Base-by-base conservation (phyloP, 2,888 invertebrate genomes). In the Agonum fuliginosum region DNA sequence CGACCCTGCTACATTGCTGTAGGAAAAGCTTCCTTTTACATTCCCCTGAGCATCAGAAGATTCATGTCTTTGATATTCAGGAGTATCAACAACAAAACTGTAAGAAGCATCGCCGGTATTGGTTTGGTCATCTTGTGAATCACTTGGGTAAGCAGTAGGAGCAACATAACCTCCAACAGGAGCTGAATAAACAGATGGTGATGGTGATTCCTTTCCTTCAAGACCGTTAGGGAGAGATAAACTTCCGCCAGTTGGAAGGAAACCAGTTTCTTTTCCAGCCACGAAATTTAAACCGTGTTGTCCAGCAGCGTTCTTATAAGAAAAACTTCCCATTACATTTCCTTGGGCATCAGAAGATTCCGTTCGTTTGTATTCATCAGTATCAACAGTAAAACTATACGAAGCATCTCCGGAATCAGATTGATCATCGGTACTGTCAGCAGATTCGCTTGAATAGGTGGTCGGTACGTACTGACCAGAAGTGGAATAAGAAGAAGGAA, bases 81-180 rank as follows among this genome's bases (percentile, higher is more conserved):
- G 82, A 6, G 84, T 82, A 62, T 83, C 81, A 51, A 82, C 80
- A 10, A 78, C 51, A 76, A 85, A 85, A 22, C 79, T 79, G 78
- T 85, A 85, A 2, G 85, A 84, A 24, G 81, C 82, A 79, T 84
- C 84, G 2, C 79, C 80, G n/a, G 80, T 78, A 17, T 78, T 74
- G 0, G 80, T 24, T 67, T 79, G 78, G 46, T 75, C 77, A 67
- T 78, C 79, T 70, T 70, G 46, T 14, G 58, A 37, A n/a, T 74
- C 12, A 51, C 14, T 24, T 20, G 19, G 1, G 12, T 10, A 30
- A 34, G 54, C 34, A 20, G 30, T 34, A 34, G 46, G 65, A 30
- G 67, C 20, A 37, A 37, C 3, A 73, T 54, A 54, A 19, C 73
- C 37, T 58, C 19, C 19, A 6, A 17, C 1, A 17, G 46, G 17